A percentile compares a stretch with the other conserved stretches of the same genome.
phyloP scores from a whole-genome alignment of 1,140 invertebrate species.

The Bombyx mandarina region DNA sequence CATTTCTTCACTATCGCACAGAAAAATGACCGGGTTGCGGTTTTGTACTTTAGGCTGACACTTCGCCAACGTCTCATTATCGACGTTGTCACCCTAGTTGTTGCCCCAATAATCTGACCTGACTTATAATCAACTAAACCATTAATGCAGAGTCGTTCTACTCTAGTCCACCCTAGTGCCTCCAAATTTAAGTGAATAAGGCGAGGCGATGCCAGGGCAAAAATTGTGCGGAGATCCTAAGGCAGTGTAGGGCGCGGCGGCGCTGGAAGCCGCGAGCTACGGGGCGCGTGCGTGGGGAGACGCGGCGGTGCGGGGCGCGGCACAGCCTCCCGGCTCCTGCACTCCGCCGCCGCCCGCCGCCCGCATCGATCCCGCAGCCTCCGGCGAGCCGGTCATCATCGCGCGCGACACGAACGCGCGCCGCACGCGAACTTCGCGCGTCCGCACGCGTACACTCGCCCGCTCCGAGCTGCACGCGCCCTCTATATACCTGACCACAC shows the following conservation, averaged over 20 bases:
- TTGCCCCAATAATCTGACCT: too few relatives aligned
- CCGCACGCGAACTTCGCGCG: conserved; percentile 28
- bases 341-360: conserved; percentile 61
- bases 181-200: background rate
- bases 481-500: conserved; percentile 16
- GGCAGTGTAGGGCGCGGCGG: conserved; percentile 27
- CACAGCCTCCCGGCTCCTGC: conserved; percentile 57
- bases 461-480: conserved; percentile 26
- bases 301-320: conserved; percentile 25
- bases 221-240: conserved; percentile 21
- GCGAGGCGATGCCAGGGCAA: conserved; percentile 18
- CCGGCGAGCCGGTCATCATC: conserved; percentile 34
- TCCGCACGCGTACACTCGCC: conserved; percentile 24
- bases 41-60: too few relatives aligned
- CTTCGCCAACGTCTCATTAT: too few relatives aligned
- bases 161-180: too few relatives aligned
- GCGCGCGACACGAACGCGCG: conserved; percentile 39
- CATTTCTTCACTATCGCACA: too few relatives aligned
- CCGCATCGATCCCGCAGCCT: conserved; percentile 60
- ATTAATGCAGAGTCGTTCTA: too few relatives aligned
- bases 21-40: too few relatives aligned
- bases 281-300: conserved; percentile 18
- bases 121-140: too few relatives aligned
- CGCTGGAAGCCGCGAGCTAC: conserved; percentile 8
- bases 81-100: too few relatives aligned